Evolutionary conservation across 2,113 vertebrate genomes (phyloP), one percentile per base, ranked within the genome.

Genomic region (Varanus komodoensis): DNA sequence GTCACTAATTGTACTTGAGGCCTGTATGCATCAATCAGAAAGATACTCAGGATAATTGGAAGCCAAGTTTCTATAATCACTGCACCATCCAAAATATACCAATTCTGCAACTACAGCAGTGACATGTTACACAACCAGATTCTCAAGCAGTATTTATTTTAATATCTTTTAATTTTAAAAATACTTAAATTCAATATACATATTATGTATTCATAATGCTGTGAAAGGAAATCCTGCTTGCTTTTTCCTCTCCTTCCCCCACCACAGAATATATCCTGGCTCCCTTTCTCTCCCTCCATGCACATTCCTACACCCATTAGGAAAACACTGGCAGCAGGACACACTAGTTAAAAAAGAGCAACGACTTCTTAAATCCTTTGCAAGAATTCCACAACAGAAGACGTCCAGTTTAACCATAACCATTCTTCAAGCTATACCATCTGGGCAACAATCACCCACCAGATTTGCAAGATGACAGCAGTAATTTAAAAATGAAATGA

Each of bases 241-340:
- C 19, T 88, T 25, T 38, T 25, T 15, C 50, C 81, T 86, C 23
- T 84, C n/a, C 44, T n/a, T 17, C 34, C 71, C 67, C 81, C 93
- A 84, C 80, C 90, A 34, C 93, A 90, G 82, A 90, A 74, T 87
- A 71, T 27, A 92, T 7, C 88, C 94, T 48, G 38, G 87, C 87
- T 94, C 89, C 23, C 89, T 32, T 86, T 91, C 82, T 92, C 90
- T 44, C 82, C 50, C 74, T 67, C 38, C 90, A 32, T 69, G 9
- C 88, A 82, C 95, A 96, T 96, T 96, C 96, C 95, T 93, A 93
- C 95, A 95, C 92, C 93, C 95, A 92, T 94, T 94, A 95, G 88
- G 88, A 95, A 96, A 96, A 96, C 94, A 95, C 3, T 88, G 93
- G 92, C 94, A 93, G 86, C 48, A 29, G 44, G 57, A 93, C 88